Base-by-base conservation (phyloP, 2,888 invertebrate genomes). In the Ophion ventricosus region DNA sequence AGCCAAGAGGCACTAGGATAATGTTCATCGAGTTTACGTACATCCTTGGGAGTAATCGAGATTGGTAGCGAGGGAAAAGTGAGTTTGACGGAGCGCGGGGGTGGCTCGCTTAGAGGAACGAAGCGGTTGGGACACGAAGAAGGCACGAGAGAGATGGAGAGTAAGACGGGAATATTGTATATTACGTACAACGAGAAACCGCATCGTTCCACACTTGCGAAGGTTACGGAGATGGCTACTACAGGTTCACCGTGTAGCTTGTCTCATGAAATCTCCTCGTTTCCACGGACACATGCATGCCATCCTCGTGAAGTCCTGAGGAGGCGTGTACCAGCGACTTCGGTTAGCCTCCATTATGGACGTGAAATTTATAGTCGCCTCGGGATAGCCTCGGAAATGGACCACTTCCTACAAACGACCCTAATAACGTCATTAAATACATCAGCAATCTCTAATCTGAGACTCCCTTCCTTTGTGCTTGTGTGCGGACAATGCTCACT, bases 341-440 rank as follows among this genome's bases (percentile, higher is more conserved):
- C 86, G 89, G 90, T 91, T 90, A 87, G 88, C 89, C 88, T 88
- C 89, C 90, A 90, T 91, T 91, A 91, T 90, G 88, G 89, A 88
- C 88, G 86, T 83, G 90, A 87, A 91, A 92, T 92, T 92, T 91
- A 92, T 88, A 88, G 87, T 85, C 87, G 84, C 88, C 92, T 83
- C 86, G 92, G 92, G 91, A 92, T 90, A 80, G 76, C 88, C 88
- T 89, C 87, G 88, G 90, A 89, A 90, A 86, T 88, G 89, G 83
- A 85, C 89, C 89, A 89, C 88, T 91, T 91, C 88, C 90, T 88
- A 88, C 79, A 84, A 89, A 89, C 89, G 90, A 90, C 90, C 89
- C 89, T 92, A 92, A 92, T 92, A 92, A 91, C 90, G 88, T 89
- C 90, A 92, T 92, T 91, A 91, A 90, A 92, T 91, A 89, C 90